These are phyloP conservation scores for Icerya purchasi DNA, from an alignment of 2,888 invertebrate genomes.

Conservation along the genomic window DNA sequence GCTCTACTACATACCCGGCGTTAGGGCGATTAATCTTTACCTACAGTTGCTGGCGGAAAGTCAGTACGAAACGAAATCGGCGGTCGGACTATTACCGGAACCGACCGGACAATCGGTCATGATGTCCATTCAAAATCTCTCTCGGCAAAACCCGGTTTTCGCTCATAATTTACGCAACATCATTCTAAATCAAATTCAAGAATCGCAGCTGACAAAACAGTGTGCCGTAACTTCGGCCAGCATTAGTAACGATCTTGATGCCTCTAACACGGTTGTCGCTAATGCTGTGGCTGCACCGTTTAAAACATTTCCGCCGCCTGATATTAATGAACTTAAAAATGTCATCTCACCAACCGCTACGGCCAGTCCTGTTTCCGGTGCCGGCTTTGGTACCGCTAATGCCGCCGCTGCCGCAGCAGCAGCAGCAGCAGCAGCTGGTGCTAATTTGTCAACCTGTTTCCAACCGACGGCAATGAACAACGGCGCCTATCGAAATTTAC, in stretches of 20 bases:
- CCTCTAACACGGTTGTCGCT: too few relatives aligned
- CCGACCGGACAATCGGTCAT: conserved; percentile 27
- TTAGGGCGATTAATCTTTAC: conserved; percentile 30
- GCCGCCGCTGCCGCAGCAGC: neutral
- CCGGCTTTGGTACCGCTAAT: conserved; percentile 7
- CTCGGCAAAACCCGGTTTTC: conserved; percentile 28
- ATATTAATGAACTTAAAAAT: conserved; percentile 2
- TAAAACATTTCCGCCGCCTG: neutral
- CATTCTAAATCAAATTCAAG: conserved; percentile 26
- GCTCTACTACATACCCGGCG: conserved; percentile 31
- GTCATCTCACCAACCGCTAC: conserved; percentile 5
- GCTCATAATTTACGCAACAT: conserved; percentile 27
- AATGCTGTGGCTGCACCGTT: neutral
- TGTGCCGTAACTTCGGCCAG: conserved; percentile 14
- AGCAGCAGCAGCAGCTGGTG: neutral
- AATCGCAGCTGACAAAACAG: conserved; percentile 17
- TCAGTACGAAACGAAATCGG: conserved; percentile 18
- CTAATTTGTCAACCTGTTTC: too few relatives aligned
- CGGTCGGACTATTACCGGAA: conserved; percentile 26
- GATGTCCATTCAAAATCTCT: conserved; percentile 28
- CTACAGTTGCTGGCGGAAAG: conserved; percentile 27
- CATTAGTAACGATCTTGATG: too few relatives aligned
- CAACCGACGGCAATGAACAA: too few relatives aligned
- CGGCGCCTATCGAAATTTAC: too few relatives aligned
- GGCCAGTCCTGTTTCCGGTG: conserved; percentile 3